Base-by-base conservation (phyloP, 1,140 invertebrate species). In the Polypedilum pembai region DNA sequence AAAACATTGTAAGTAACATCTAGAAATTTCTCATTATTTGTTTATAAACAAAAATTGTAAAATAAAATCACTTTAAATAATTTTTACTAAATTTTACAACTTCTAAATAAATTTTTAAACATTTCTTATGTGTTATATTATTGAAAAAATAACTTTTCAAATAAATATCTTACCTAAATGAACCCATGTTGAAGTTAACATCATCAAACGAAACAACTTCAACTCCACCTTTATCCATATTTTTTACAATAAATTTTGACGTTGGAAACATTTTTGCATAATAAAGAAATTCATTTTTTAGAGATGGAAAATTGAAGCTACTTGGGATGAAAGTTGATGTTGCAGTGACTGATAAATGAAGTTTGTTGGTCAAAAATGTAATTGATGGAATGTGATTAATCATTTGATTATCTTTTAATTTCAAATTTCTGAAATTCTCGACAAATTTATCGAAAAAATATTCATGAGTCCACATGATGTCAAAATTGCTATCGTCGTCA, bases 281-380 rank as follows among this genome's bases (percentile, higher is more conserved):
- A 56, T 56, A 56, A n/a, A 56, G n/a, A 56, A 56, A 56, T 56
- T 56, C 45, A 56, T 56, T 56, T n/a, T 56, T 56, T 3, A 56
- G 15, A 1, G 12, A n/a, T 12, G 45, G 45, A 56, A 56, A 56
- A 56, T 56, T 56, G 45, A 56, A 56, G 1, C 12, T 4, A 56
- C 45, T 56, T 15, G 45, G 45, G 15, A 56, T 56, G 10, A 56
- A 56, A 4, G 10, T 56, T 15, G 12, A n/a, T n/a, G 10, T 56
- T 56, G 45, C n/a, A 4, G 8, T 56, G 8, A 56, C 12, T 56
- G 45, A 56, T n/a, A 56, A 12, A 15, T 56, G 45, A 4, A 56
- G n/a, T 56, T 56, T 56, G n/a, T 56, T 56, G 1, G 45, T 56
- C 45, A 56, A 56, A 56, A 56, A 56, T 12, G 45, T 56, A 12